These are phyloP conservation scores for Bombylius major DNA, from an alignment of 2,888 invertebrate species.

Conservation along the genomic window DNA sequence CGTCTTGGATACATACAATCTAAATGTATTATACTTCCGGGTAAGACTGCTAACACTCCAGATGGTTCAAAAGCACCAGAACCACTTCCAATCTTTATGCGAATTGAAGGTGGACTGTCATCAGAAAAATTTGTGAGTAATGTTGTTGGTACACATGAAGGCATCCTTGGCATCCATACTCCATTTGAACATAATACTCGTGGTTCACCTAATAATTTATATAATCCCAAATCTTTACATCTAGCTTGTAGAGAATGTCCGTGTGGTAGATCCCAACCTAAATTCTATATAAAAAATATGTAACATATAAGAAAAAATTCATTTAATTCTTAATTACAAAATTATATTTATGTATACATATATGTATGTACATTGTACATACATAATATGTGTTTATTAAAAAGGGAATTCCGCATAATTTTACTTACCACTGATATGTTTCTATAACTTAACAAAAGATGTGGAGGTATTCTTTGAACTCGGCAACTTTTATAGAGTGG, in stretches of 20 bases:
- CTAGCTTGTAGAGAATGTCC: slow-evolving; percentile 62
- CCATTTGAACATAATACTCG: slow-evolving; percentile 68
- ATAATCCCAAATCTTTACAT: slow-evolving; percentile 70
- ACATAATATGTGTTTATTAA: too few species aligned
- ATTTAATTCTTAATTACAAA: too few species aligned
- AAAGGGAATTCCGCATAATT: too few species aligned
- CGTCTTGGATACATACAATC: slow-evolving; percentile 68
- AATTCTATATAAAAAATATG: slow-evolving; percentile 31
- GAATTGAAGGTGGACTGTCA: slow-evolving; percentile 70
- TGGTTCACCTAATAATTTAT: slow-evolving; percentile 71
- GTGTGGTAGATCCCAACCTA: slow-evolving; percentile 59
- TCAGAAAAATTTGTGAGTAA: slow-evolving; percentile 77
- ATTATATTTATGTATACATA: too few species aligned
- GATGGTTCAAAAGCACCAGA: slow-evolving; percentile 68
- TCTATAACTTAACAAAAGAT: slow-evolving; percentile 58
- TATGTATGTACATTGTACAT: too few species aligned
- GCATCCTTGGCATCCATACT: slow-evolving; percentile 61
- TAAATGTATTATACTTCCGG: slow-evolving; percentile 63
- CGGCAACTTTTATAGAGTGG: slow-evolving; percentile 63
- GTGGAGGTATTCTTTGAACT: slow-evolving; percentile 53
- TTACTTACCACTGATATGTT: slow-evolving; percentile 60
- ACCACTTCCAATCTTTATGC: slow-evolving; percentile 62
- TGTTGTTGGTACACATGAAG: slow-evolving; percentile 77
- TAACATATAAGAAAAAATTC: too few species aligned
- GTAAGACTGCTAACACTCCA: slow-evolving; percentile 67